Evolutionary conservation across 2,797 vertebrate species (phyloP).

Genomic region (Cephalopachus bancanus): DNA sequence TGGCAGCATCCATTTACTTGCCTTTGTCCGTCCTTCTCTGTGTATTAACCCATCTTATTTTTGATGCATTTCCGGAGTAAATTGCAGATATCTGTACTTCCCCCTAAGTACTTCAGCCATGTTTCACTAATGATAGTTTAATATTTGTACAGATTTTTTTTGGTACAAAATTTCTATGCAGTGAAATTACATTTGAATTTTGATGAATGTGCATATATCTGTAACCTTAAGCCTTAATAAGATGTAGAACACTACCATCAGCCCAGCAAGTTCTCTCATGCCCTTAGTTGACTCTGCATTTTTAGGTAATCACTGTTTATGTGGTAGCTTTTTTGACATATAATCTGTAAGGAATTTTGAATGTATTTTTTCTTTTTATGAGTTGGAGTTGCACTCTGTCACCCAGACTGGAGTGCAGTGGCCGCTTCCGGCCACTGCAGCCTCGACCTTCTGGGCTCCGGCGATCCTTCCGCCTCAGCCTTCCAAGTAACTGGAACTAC

Average conservation of each 20-base stretch:
- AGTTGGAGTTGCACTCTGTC: no score
- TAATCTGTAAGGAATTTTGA: background rate
- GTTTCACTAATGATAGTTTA: background rate
- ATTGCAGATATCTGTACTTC: background rate
- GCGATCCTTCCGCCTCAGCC: no score
- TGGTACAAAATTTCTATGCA: background rate
- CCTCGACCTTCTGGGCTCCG: no score
- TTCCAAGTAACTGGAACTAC: no score
- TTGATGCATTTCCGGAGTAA: slow-evolving; percentile 13
- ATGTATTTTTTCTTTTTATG: background rate
- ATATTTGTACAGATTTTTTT: background rate
- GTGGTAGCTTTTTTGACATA: background rate
- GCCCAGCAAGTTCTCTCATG: background rate
- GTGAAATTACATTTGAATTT: background rate
- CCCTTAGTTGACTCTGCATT: background rate
- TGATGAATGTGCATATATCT: background rate
- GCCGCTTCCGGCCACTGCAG: no score
- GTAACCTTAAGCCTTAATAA: background rate
- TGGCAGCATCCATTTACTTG: background rate
- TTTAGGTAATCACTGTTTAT: background rate
- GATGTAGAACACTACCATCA: background rate
- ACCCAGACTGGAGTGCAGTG: no score
- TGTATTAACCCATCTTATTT: slow-evolving; percentile 16
- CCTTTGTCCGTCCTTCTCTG: background rate
- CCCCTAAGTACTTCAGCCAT: background rate